Conservation (phyloP, 1,140 invertebrate species). For the Lamellibrachia luymesi region DNA sequence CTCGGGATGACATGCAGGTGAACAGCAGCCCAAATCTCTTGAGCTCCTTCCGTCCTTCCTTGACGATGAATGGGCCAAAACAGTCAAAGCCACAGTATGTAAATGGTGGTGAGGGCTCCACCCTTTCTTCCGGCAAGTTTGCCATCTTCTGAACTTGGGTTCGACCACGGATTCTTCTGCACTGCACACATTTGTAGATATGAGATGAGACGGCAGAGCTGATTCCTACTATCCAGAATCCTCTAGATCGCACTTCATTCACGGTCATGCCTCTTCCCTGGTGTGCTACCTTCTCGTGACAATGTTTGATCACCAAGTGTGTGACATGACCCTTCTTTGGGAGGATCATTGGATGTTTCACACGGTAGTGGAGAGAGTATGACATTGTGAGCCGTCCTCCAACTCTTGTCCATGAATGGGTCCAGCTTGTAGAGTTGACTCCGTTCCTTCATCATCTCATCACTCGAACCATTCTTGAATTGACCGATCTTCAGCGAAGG, state of each 20-base stretch:
- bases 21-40: slow-evolving; percentile 32
- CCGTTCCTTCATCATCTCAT: neutral
- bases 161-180: slow-evolving; percentile 27
- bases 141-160: slow-evolving; percentile 32
- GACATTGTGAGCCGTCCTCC: too few relatives aligned
- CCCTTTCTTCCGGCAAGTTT: slow-evolving; percentile 32
- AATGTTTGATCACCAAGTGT: slow-evolving; percentile 28
- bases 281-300: slow-evolving; percentile 29
- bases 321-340: slow-evolving; percentile 26
- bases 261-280: slow-evolving; percentile 31
- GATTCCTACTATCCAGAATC: slow-evolving; percentile 34
- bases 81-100: slow-evolving; percentile 31
- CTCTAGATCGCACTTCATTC: slow-evolving; percentile 25
- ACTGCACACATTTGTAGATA: slow-evolving; percentile 33
- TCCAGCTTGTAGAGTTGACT: slow-evolving; percentile 27
- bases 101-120: slow-evolving; percentile 31
- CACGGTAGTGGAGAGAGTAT: slow-evolving; percentile 11
- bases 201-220: slow-evolving; percentile 24
- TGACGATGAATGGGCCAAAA: slow-evolving; percentile 35
- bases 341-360: slow-evolving; percentile 34
- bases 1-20: slow-evolving; percentile 28
- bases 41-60: slow-evolving; percentile 32
- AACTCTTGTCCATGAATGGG: too few relatives aligned
- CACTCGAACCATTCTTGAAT: slow-evolving; percentile 13
- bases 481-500: slow-evolving; percentile 20